Percentiles rank a stretch among this genome's conserved stretches.
phyloP scores from a whole-genome alignment of 2,113 vertebrate genomes.

The Bos indicus region DNA sequence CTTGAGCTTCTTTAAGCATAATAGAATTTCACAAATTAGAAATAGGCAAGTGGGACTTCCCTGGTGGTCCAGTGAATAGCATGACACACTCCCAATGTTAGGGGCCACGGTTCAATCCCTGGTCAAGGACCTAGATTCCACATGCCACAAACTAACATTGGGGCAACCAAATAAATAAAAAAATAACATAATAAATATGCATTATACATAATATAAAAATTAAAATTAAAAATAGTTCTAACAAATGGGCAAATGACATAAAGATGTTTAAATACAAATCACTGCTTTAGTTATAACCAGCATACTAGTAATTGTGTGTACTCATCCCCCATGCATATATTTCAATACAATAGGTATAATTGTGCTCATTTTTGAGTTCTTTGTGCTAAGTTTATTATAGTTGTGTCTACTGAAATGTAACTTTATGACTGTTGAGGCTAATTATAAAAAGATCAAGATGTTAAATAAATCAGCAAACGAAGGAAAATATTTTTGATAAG shows the following conservation, averaged over 20 bases:
- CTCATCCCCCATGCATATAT: background rate
- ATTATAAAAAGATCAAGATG: background rate
- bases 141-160: background rate
- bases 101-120: background rate
- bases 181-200: background rate
- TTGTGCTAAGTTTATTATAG: background rate
- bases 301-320: background rate
- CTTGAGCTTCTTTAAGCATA: background rate
- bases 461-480: background rate
- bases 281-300: background rate
- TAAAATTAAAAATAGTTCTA: background rate
- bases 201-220: background rate
- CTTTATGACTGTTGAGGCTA: background rate
- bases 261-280: background rate
- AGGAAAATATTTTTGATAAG: background rate
- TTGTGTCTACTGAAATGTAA: background rate
- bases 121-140: background rate
- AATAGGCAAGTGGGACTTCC: background rate
- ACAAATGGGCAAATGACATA: background rate
- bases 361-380: rapidly evolving
- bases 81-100: rapidly evolving
- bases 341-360: background rate
- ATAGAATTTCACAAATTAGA: background rate
- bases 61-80: rapidly evolving
- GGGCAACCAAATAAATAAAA: background rate